Base-by-base conservation (phyloP, 2,888 invertebrate genomes). In the Barypeithes pellucidus region DNA sequence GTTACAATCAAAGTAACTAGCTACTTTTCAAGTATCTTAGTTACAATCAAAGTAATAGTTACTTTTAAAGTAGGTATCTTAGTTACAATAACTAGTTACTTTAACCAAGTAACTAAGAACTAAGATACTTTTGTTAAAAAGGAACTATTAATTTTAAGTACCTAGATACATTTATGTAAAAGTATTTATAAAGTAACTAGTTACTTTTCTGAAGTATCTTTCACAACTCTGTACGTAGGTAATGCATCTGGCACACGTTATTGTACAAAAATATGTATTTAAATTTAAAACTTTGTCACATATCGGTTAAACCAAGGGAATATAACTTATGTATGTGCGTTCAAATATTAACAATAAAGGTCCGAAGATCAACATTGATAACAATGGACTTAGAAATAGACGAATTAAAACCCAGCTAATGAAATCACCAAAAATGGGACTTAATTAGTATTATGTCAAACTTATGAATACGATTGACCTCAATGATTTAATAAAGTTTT, bases 281-380 rank as follows among this genome's bases (percentile, higher is more conserved):
- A 24, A 22, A 50, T 22, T 20, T 50, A n/a, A 22, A 24, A 45
- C 12, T 24, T 22, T 50, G 22, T 22, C n/a, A 50, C 50, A 1
- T 50, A 24, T 3, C 24, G 22, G n/a, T 24, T 24, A 16, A 50
- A 24, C 22, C 24, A 20, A 22, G 12, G 20, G 22, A n/a, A 14
- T 43, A 14, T 16, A 8, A 7, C n/a, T 14, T 7, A 45, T 47
- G 3, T 50, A 50, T 50, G 12, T 24, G 50, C 22, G 22, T 50
- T 50, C n/a, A n/a, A 50, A 47, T 24, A 50, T 50, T 24, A 24
- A 50, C 50, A 50, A 50, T 50, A 50, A 50, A 50, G 50, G 50
- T 50, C 22, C 24, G 24, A 1, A 50, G 50, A 22, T 24, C 22
- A 50, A 3, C 1, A 0, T 12, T 4, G 20, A 20, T 47, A 47